Conservation (phyloP, 92 coral and sea anemone genomes). For the Phenganax stokvisi region DNA sequence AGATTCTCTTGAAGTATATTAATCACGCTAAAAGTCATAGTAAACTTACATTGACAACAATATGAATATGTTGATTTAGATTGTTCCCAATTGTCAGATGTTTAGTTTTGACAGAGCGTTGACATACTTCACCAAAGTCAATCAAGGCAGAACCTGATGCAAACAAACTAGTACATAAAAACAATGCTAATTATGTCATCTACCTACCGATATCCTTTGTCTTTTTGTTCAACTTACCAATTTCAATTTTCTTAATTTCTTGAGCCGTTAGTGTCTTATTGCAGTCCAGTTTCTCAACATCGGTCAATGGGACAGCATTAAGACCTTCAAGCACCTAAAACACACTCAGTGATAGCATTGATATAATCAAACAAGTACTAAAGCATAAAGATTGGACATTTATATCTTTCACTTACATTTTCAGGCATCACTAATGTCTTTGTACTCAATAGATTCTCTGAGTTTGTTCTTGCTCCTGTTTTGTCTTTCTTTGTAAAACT, state of each 20-base stretch:
- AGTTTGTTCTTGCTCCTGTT: not conserved
- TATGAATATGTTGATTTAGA: constrained; percentile 65
- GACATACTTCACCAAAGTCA: constrained; percentile 95
- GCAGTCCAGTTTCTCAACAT: constrained; percentile 77
- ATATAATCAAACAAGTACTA: not conserved
- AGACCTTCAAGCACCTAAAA: constrained; percentile 85
- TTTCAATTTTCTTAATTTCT: constrained; percentile 75
- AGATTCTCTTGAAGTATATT: no score
- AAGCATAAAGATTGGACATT: not conserved
- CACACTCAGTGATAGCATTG: not conserved
- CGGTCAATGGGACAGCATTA: constrained; percentile 89
- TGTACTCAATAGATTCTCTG: constrained; percentile 10
- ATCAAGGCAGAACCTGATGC: constrained; percentile 71
- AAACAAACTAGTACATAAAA: not conserved
- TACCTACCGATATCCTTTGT: not conserved
- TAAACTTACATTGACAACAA: constrained; percentile 69
- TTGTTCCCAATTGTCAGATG: constrained; percentile 85
- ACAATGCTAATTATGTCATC: not conserved
- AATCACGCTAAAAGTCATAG: no score
- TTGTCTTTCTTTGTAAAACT: not conserved
- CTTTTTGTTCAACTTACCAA: constrained; percentile 47
- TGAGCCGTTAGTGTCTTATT: constrained; percentile 69
- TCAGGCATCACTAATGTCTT: constrained; percentile 6
- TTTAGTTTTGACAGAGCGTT: constrained; percentile 73
- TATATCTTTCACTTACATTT: not conserved